Evolutionary conservation across 2,113 vertebrate genomes (phyloP).

Genomic region (Cariama cristata): DNA sequence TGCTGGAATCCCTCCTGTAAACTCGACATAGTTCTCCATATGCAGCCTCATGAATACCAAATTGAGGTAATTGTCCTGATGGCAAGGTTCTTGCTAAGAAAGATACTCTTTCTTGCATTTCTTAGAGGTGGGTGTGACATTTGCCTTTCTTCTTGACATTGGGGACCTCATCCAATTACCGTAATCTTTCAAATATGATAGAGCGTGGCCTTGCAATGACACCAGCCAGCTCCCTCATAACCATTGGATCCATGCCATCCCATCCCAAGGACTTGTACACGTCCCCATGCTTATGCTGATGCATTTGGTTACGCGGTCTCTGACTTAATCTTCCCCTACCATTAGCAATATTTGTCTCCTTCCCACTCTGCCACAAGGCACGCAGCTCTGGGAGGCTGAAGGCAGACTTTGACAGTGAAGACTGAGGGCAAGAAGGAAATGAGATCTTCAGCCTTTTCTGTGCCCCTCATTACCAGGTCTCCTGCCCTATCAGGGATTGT

Average conservation of each 20-base stretch:
- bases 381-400: background rate
- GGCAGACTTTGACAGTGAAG: background rate
- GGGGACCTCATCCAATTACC: background rate
- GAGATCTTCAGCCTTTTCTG: background rate
- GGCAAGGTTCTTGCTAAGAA: background rate
- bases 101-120: background rate
- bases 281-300: background rate
- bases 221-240: background rate
- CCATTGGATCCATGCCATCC: background rate
- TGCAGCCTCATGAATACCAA: background rate
- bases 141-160: constrained; percentile 8
- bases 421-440: background rate
- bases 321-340: background rate
- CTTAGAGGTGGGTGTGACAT: background rate
- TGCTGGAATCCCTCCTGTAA: background rate
- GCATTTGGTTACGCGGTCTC: background rate
- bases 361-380: background rate
- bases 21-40: background rate
- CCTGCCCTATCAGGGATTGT: background rate
- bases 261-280: background rate
- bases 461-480: background rate
- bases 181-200: background rate
- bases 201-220: background rate
- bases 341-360: background rate
- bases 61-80: background rate